These are phyloP conservation scores for Syritta pipiens DNA, from an alignment of 2,888 invertebrate genomes.

Conservation along the genomic window DNA sequence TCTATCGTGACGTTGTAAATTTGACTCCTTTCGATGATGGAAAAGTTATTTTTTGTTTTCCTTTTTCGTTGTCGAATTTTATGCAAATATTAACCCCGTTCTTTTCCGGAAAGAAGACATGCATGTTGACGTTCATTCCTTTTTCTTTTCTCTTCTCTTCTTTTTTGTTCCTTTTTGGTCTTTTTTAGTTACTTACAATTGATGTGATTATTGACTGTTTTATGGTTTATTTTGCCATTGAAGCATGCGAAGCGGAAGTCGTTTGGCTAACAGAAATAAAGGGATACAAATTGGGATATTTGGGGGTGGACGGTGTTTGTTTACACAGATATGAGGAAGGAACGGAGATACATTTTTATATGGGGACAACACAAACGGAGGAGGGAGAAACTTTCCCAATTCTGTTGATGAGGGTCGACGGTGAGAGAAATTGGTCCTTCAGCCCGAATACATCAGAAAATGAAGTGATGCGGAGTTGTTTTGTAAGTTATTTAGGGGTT, in stretches of 20 bases:
- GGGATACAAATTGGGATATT: neutral
- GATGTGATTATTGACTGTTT: constrained; percentile 32
- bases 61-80: constrained; percentile 9
- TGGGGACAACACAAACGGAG: no score
- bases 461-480: no score
- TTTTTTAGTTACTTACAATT: constrained; percentile 21
- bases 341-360: no score
- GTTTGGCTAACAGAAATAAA: neutral
- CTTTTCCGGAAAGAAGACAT: neutral
- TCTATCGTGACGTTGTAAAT: neutral
- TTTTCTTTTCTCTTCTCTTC: neutral
- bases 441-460: no score
- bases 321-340: no score
- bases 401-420: no score
- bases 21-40: neutral
- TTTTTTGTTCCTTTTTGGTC: neutral
- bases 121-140: constrained; percentile 26
- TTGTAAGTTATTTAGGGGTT: no score
- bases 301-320: neutral
- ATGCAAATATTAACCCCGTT: constrained; percentile 23
- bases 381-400: no score
- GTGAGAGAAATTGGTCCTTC: no score
- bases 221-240: constrained; percentile 1
- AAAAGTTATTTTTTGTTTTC: no score
- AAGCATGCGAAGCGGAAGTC: neutral